Conservation (phyloP, 2,888 invertebrate genomes). For the Eupsilia transversa region DNA sequence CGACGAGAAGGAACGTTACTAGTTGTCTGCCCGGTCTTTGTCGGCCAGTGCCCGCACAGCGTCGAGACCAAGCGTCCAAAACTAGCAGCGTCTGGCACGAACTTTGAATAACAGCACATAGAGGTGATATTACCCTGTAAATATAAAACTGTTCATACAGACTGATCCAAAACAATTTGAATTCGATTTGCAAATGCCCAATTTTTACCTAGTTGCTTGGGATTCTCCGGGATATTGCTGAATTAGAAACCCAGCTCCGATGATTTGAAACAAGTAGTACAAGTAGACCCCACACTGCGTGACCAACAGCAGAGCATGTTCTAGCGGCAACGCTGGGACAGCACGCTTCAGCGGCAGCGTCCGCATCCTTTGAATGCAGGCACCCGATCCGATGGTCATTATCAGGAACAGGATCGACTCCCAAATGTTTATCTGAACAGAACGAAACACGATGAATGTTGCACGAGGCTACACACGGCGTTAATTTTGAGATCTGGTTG, state of each 20-base stretch:
- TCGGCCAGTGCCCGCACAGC: conserved; percentile 86
- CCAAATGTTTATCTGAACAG: conserved; percentile 90
- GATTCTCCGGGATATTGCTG: conserved; percentile 81
- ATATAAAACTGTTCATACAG: conserved; percentile 10
- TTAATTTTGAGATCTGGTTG: background rate
- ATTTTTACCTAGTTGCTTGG: conserved; percentile 82
- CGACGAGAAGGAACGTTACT: conserved; percentile 92
- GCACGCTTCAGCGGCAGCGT: conserved; percentile 79
- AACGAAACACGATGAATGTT: background rate
- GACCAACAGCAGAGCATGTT: conserved; percentile 93
- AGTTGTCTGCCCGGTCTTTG: conserved; percentile 92
- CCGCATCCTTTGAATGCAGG: conserved; percentile 85
- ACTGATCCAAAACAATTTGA: background rate
- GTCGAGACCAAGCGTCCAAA: conserved; percentile 90
- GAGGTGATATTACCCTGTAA: conserved; percentile 85
- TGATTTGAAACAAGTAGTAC: conserved; percentile 94
- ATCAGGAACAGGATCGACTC: conserved; percentile 85
- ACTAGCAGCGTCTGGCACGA: conserved; percentile 92
- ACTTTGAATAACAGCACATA: conserved; percentile 91
- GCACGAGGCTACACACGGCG: background rate
- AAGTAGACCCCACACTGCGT: conserved; percentile 95
- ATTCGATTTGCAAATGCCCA: background rate
- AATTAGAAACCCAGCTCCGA: conserved; percentile 92
- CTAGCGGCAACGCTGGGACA: conserved; percentile 88
- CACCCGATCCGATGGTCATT: conserved; percentile 85